A percentile compares a stretch with the other conserved stretches of the same genome.
Evolutionary conservation across 2,797 vertebrate species (phyloP).

Genomic region (Phoebastria nigripes): DNA sequence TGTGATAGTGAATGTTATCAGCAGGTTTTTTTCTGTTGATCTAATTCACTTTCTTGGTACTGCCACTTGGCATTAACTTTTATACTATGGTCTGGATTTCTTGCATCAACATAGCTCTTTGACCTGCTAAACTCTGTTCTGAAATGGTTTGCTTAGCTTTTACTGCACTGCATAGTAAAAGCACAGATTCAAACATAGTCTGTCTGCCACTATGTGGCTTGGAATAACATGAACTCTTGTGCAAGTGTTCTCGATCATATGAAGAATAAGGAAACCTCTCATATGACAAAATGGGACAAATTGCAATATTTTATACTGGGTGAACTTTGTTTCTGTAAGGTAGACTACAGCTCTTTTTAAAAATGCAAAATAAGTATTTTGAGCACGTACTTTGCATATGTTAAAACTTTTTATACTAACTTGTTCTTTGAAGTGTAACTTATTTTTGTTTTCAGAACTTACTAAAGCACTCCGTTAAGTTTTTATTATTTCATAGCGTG

Average conservation of each 20-base stretch:
- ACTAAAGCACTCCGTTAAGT: constrained; percentile 26
- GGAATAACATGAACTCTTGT: constrained; percentile 45
- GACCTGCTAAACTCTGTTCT: constrained; percentile 39
- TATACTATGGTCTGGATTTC: constrained; percentile 36
- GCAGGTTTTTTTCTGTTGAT: constrained; percentile 42
- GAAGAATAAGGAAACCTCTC: not conserved
- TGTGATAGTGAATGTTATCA: constrained; percentile 39
- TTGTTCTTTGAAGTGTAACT: constrained; percentile 54
- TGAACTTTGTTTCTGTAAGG: constrained; percentile 60
- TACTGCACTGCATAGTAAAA: constrained; percentile 44
- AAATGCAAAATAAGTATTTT: constrained; percentile 48
- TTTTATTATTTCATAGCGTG: not conserved
- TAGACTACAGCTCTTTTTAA: constrained; percentile 56
- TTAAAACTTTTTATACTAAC: constrained; percentile 65
- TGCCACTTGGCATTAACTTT: constrained; percentile 49
- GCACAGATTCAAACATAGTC: constrained; percentile 48
- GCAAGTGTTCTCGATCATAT: constrained; percentile 56
- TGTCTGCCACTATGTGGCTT: constrained; percentile 64
- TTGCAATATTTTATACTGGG: constrained; percentile 46
- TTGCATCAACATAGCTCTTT: not conserved
- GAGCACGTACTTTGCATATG: constrained; percentile 49
- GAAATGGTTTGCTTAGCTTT: constrained; percentile 57
- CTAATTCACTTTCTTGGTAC: constrained; percentile 42
- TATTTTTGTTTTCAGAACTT: constrained; percentile 60
- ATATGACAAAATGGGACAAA: constrained; percentile 31